Base-by-base conservation (phyloP, 2,888 invertebrate species). In the Pemphredon lugubris region DNA sequence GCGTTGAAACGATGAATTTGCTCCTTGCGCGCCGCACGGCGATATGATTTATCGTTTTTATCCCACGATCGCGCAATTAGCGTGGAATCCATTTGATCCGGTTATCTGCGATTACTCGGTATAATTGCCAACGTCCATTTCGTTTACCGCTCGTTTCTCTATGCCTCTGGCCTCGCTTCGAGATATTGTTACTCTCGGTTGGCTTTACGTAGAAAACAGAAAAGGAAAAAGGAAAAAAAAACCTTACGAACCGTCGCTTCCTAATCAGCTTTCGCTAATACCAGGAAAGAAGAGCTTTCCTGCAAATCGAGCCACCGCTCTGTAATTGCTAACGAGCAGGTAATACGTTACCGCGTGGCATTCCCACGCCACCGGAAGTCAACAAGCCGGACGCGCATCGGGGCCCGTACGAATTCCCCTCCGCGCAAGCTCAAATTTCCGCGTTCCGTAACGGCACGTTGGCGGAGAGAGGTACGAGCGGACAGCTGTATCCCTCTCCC, bases 291-390 rank as follows among this genome's bases (percentile, higher is more conserved):
- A 50, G 44, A 39, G 34, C 11, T 26, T 30, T n/a, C 26, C 44
- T 14, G 2, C 14, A 18, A 23, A 55, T 57, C 57, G 16, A 40
- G 48, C 63, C 44, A 39, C 20, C 48, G 58, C 9, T 45, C 40
- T 45, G 16, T 42, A 32, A 34, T 30, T 48, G 45, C 18, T 69
- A 76, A 77, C 74, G 53, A 68, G 68, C 68, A 59, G 40, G 45
- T 42, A 59, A 47, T 66, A 72, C 61, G 53, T 50, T 48, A 26
- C 42, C 45, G 48, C 47, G 16, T 34, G 70, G 50, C 54, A 69
- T 78, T 82, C 75, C 73, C 83, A 68, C 75, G 77, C 70, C 59
- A 68, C 68, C 83, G 84, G 84, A 83, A 84, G 84, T 84, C 78
- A 73, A 66, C 73, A 73, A 73, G 77, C 73, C 83, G 74, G 69